Base-by-base conservation (phyloP, 1,140 invertebrate species). In the Ptiloglossa arizonensis region DNA sequence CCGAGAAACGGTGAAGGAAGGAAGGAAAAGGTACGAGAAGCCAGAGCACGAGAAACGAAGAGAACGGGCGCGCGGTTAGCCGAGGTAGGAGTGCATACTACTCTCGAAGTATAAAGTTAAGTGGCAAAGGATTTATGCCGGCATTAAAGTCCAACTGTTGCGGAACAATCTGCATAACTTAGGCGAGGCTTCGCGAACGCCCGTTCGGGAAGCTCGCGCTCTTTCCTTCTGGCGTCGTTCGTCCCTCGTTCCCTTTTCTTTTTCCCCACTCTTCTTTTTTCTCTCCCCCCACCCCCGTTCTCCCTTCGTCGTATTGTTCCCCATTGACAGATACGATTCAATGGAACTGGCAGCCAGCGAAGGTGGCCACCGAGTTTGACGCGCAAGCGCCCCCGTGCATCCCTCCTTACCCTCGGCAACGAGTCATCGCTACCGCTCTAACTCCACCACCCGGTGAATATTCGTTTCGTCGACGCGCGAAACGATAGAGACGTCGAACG, bases 101-200 rank as follows among this genome's bases (percentile, higher is more conserved):
- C 85, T 86, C 80, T 81, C 70, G 69, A 90, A 88, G 86, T 90
- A 89, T 90, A 89, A 90, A 91, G 89, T 91, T 91, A 91, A 91
- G 89, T 91, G 90, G 90, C 83, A 89, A 89, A 91, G 88, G 89
- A 91, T 90, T 90, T 91, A 90, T 90, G 89, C 79, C 75, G 86
- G 84, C 85, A 91, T 91, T 90, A 91, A 91, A 91, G 90, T 90
- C 89, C 89, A 89, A 90, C 89, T 90, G 90, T 91, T 90, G 41
- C 83, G 79, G 85, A 91, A 90, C 90, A 91, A 90, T 91, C 88
- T 91, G 88, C 90, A 90, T 90, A 90, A 90, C 89, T 91, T 90
- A 90, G 80, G 75, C 70, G 82, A 89, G 75, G 83, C 87, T 88
- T n/a, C n/a, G 86, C 85, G 74, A 85, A 83, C 73, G 83, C 81